Evolutionary conservation across 1,140 invertebrate genomes (phyloP).

Genomic region (Drosophila bocki): DNA sequence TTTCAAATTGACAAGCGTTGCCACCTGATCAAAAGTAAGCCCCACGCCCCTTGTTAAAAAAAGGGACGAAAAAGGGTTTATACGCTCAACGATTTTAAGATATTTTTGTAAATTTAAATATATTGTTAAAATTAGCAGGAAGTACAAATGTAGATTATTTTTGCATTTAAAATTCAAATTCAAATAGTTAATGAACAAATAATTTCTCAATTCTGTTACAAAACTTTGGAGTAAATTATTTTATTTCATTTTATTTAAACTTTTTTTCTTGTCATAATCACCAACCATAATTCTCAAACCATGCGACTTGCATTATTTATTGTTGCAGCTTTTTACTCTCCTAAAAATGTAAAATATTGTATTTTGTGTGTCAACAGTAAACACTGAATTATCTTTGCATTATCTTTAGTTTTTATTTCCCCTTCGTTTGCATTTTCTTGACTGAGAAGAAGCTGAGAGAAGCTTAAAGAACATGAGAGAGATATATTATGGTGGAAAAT

Average conservation of each 20-base stretch:
- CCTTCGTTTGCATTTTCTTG: slow-evolving; percentile 17
- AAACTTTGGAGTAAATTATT: not conserved
- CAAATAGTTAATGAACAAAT: no score
- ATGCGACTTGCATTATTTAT: slow-evolving; percentile 22
- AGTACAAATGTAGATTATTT: not conserved
- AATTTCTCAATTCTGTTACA: no score
- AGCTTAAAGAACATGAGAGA: not conserved
- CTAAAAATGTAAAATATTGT: slow-evolving; percentile 8
- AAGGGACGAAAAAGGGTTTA: slow-evolving; percentile 41
- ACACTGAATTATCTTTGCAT: slow-evolving; percentile 13
- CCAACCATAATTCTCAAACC: slow-evolving; percentile 4
- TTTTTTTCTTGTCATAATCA: not conserved
- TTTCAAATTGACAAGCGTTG: slow-evolving; percentile 69
- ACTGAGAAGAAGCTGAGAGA: not conserved
- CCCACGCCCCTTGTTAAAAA: slow-evolving; percentile 2
- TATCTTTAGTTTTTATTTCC: slow-evolving; percentile 12
- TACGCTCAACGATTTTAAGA: slow-evolving; percentile 54
- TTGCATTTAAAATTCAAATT: no score
- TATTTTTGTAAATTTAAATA: not conserved
- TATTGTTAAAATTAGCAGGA: not conserved
- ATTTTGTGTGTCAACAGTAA: slow-evolving; percentile 15
- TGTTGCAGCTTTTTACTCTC: slow-evolving; percentile 25
- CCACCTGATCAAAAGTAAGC: slow-evolving; percentile 48
- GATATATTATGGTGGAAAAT: not conserved
- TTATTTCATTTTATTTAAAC: not conserved